Conservation (phyloP, 2,888 invertebrate genomes). For the Dicranocentrus wangi region DNA sequence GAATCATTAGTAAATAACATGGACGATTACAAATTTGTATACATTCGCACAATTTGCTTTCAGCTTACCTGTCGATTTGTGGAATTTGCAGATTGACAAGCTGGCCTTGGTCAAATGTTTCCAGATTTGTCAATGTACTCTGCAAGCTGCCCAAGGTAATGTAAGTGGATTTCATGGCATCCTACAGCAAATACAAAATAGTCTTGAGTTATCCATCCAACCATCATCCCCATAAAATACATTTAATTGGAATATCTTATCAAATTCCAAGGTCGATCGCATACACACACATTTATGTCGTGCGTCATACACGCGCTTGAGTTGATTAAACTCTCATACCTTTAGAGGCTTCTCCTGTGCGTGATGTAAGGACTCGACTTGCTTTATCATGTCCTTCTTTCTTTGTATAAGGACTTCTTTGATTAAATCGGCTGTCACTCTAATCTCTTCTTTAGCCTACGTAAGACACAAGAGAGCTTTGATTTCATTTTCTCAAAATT, state of each 20-base stretch:
- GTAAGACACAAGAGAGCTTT: not conserved
- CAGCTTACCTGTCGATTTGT: conserved; percentile 49
- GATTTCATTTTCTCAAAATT: no score
- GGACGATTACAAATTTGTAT: no score
- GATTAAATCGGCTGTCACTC: conserved; percentile 56
- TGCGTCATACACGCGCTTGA: no score
- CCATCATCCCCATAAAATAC: no score
- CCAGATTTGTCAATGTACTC: conserved; percentile 68
- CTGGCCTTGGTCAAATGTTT: conserved; percentile 68
- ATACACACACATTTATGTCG: no score
- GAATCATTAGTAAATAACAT: not conserved
- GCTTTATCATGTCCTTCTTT: conserved; percentile 60
- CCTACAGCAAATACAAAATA: conserved; percentile 35
- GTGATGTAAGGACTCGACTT: conserved; percentile 66
- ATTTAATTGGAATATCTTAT: no score
- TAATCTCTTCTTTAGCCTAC: conserved; percentile 69
- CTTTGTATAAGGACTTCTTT: conserved; percentile 55
- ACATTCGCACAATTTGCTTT: no score
- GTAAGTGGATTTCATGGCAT: conserved; percentile 64
- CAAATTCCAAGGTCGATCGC: no score
- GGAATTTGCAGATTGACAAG: conserved; percentile 63
- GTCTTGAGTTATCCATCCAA: no score
- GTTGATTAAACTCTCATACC: no score
- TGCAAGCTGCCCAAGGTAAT: conserved; percentile 67
- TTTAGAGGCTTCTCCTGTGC: conserved; percentile 60